Evolutionary conservation across 53 echinoderm and acorn worm species (phyloP), one percentile per base, ranked within the genome.

Genomic region (Crossaster papposus): DNA sequence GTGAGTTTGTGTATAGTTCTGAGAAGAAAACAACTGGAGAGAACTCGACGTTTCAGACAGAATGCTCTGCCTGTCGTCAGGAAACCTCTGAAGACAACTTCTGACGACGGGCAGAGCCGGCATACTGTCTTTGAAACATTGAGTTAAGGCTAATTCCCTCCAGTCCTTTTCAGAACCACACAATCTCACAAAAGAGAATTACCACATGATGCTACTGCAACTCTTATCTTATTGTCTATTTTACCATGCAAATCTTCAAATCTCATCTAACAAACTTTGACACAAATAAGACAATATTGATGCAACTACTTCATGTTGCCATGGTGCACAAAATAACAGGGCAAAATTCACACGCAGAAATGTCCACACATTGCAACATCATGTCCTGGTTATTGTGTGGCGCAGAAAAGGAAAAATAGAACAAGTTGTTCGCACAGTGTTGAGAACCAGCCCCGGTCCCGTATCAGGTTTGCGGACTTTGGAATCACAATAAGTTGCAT

Each of bases 391-490:
- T 4, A 68, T 68, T 68, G 11, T 68, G 11, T 68, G 28, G 68
- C 68, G 28, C 68, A n/a, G 28, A 68, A 68, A 68, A 26, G 28
- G 28, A 68, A 68, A 28, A 68, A 4, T 28, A 68, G n/a, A 10
- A 26, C 24, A 23, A 68, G 28, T 28, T 35, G 75, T 74, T 74
- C 75, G 36, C 75, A 74, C 35, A 35, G 28, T 63, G n/a, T 36
- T 34, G 33, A 63, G 34, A 34, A 31, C 50, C 58, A 17, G 54
- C 20, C 17, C 33, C 1, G 32, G 23, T 29, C 30, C 24, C 33
- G 64, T 37, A 81, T 64, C 54, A 35, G 63, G 23, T 23, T n/a
- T 20, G 20, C 51, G 64, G 81, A 81, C 81, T 81, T 81, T 81
- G 81, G 81, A 44, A 81, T 34, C 30, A 11, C 2, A 35, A n/a